These are phyloP conservation scores for Lophura nycthemera DNA, from an alignment of 2,113 vertebrate species.

Conservation along the genomic window DNA sequence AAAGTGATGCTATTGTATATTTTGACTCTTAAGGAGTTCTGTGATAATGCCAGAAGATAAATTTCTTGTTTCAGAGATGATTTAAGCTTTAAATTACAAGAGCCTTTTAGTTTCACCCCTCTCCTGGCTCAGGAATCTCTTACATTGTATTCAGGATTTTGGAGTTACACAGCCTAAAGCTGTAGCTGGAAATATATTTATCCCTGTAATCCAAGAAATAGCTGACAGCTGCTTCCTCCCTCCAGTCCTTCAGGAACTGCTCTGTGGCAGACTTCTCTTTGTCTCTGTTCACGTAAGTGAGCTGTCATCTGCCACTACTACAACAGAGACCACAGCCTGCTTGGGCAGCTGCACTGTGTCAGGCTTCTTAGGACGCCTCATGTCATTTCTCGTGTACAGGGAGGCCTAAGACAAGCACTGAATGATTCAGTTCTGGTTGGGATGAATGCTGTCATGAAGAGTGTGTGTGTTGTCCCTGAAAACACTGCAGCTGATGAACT, in stretches of 20 bases:
- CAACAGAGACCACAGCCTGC: not conserved
- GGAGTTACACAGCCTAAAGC: slow-evolving; percentile 27
- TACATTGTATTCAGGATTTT: slow-evolving; percentile 24
- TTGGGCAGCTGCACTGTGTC: slow-evolving; percentile 23
- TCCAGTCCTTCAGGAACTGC: slow-evolving; percentile 40
- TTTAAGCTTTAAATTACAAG: not conserved
- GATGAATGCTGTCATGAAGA: not conserved
- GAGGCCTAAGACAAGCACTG: not conserved
- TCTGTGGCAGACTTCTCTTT: slow-evolving; percentile 18
- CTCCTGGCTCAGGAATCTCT: slow-evolving; percentile 28
- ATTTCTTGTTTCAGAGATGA: slow-evolving; percentile 32
- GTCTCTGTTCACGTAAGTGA: slow-evolving; percentile 41
- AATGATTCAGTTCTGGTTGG: not conserved
- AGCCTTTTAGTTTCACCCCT: not conserved
- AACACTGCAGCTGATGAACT: not conserved
- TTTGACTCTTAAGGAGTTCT: slow-evolving; percentile 4
- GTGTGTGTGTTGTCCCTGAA: not conserved
- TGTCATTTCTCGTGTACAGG: fast-evolving
- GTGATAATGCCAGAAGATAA: not conserved
- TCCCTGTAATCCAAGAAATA: slow-evolving; percentile 63
- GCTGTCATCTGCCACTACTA: slow-evolving; percentile 32
- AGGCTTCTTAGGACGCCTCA: not conserved
- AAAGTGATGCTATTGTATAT: not conserved
- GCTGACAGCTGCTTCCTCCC: slow-evolving; percentile 59
- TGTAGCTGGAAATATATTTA: slow-evolving; percentile 43